phyloP scores from a whole-genome alignment of 1,140 invertebrate species.

The Heliconius nattereri region DNA sequence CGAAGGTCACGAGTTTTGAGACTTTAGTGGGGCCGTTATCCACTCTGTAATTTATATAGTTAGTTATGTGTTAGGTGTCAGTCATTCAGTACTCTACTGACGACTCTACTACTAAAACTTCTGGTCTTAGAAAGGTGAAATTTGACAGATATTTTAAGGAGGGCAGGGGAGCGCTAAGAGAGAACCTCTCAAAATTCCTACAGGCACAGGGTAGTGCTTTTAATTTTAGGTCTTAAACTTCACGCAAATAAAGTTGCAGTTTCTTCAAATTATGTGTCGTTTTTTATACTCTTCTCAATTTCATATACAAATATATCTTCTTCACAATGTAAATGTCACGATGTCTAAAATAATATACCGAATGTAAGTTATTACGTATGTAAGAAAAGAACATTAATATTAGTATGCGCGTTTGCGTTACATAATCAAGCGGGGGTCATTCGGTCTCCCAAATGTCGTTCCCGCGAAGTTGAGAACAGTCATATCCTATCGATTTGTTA shows the following conservation, averaged over 20 bases:
- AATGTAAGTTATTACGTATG: neutral
- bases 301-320: neutral
- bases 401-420: constrained; percentile 48
- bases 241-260: too few species aligned
- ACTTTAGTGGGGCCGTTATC: constrained; percentile 34
- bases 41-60: constrained; percentile 14
- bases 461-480: constrained; percentile 81
- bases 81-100: too few species aligned
- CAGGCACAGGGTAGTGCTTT: too few species aligned
- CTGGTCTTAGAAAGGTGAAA: too few species aligned
- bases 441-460: constrained; percentile 74
- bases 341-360: neutral
- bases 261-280: too few species aligned
- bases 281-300: neutral
- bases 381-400: neutral
- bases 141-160: too few species aligned
- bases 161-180: too few species aligned
- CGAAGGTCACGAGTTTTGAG: constrained; percentile 53
- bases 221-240: too few species aligned
- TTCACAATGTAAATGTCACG: neutral
- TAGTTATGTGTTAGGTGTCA: too few species aligned
- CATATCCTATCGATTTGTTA: constrained; percentile 83
- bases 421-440: constrained; percentile 67
- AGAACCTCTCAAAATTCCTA: too few species aligned
- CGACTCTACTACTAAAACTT: too few species aligned